A percentile compares a stretch with the other conserved stretches of the same genome.
phyloP scores from a whole-genome alignment of 2,888 invertebrate species.

The Apodemia zela region DNA sequence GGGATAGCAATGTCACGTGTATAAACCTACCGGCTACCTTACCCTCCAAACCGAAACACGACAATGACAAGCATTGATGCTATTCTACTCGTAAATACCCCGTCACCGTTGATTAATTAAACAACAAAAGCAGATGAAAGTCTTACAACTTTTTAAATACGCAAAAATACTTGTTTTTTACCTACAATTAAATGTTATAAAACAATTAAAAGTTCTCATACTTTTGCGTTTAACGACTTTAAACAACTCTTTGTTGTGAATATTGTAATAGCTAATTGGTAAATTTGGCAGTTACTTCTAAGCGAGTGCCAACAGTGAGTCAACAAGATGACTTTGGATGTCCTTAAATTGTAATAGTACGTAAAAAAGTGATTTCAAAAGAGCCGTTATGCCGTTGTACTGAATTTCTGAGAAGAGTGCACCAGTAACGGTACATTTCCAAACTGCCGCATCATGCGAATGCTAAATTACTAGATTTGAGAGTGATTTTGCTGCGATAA shows the following conservation, averaged over 20 bases:
- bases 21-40: too few relatives aligned
- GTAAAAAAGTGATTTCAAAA: slow-evolving; percentile 36
- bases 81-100: too few relatives aligned
- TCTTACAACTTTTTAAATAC: too few relatives aligned
- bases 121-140: too few relatives aligned
- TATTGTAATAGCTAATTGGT: slow-evolving; percentile 4
- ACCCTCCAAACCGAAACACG: too few relatives aligned
- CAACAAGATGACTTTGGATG: slow-evolving; percentile 21
- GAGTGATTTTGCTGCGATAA: neutral
- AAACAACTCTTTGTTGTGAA: slow-evolving; percentile 7
- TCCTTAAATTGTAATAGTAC: slow-evolving; percentile 33
- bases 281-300: slow-evolving; percentile 6
- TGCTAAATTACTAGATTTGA: slow-evolving; percentile 6
- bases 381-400: slow-evolving; percentile 26
- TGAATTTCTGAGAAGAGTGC: slow-evolving; percentile 9
- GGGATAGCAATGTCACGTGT: too few relatives aligned
- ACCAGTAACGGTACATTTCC: slow-evolving; percentile 1
- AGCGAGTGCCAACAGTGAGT: slow-evolving; percentile 16
- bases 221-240: neutral
- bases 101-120: too few relatives aligned
- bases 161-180: neutral
- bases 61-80: too few relatives aligned
- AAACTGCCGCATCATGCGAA: slow-evolving; percentile 5
- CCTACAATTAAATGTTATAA: neutral
- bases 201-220: neutral